Percentiles rank a stretch among this genome's conserved stretches.
phyloP scores from a whole-genome alignment of 2,888 invertebrate species.

The Alcis repandata region DNA sequence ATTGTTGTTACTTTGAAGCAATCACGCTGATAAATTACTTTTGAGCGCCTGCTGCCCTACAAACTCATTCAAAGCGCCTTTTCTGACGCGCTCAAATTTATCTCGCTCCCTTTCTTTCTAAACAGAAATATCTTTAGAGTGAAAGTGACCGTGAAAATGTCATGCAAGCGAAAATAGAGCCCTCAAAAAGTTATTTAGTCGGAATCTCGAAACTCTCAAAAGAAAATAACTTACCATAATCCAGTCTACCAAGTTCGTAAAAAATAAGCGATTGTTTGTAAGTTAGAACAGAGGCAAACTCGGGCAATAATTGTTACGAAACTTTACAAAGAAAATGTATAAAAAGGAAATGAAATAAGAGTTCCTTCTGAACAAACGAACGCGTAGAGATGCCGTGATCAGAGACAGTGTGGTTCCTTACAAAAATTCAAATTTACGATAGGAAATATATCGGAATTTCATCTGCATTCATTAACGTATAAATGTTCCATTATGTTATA shows the following conservation, averaged over 20 bases:
- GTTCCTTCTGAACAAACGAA: slow-evolving; percentile 26
- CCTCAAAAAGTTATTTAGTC: slow-evolving; percentile 17
- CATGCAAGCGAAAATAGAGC: neutral
- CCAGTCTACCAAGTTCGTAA: slow-evolving; percentile 26
- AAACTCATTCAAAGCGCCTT: neutral
- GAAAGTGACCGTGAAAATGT: neutral
- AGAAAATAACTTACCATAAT: slow-evolving; percentile 31
- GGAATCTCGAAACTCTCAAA: slow-evolving; percentile 21
- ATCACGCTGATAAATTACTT: slow-evolving; percentile 20
- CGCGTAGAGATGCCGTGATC: slow-evolving; percentile 10
- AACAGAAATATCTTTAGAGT: neutral
- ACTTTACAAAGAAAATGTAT: slow-evolving; percentile 43
- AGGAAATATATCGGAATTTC: slow-evolving; percentile 11
- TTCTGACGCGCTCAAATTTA: neutral
- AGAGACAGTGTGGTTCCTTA: neutral
- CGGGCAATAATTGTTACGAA: slow-evolving; percentile 38
- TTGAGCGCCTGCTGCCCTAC: neutral
- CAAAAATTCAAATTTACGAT: slow-evolving; percentile 23
- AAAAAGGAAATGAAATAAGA: slow-evolving; percentile 41
- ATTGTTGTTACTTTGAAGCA: slow-evolving; percentile 12
- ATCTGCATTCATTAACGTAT: slow-evolving; percentile 16
- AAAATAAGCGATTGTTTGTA: slow-evolving; percentile 40
- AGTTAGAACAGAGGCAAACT: slow-evolving; percentile 37
- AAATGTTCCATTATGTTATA: slow-evolving; percentile 10
- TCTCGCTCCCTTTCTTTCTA: neutral